Base-by-base conservation (phyloP, 1,140 invertebrate genomes). In the Nebria ingens region DNA sequence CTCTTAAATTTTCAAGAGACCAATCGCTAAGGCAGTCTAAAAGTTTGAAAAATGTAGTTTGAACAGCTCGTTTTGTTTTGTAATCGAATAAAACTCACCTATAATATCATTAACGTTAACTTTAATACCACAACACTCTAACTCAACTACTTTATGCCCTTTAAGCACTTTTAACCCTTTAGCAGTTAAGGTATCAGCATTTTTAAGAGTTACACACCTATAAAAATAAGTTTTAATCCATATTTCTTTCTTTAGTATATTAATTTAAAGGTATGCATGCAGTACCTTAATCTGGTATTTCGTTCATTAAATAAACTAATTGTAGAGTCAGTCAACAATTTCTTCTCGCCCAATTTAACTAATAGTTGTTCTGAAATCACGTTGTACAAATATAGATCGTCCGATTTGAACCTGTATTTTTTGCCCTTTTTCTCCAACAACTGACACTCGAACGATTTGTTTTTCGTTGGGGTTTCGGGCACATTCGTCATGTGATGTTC, bases 311-410 rank as follows among this genome's bases (percentile, higher is more conserved):
- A 89, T 21, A 89, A 65, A 50, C 77, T 76, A 51, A 88, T 71
- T 1, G 79, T 80, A 20, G 79, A 69, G 68, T 87, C 84, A 21
- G 75, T 81, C 1, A 88, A 69, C 40, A 77, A 76, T 60, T 79
- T 77, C 62, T 81, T 83, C 58, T 83, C 75, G 59, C 79, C 79
- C 20, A 89, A 69, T 54, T 76, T 79, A 50, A 73, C 71, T 17
- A 89, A 68, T 19, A 89, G 67, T 58, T 78, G 76, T 61, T 88
- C 84, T 1, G 85, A 85, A 38, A 89, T 70, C 64, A 81, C 78
- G 25, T 78, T 73, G 59, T 83, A 85, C 53, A 87, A 76, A 72
- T 79, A 86, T 11, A 80, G 73, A 61, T 85, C 81, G 2, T 72
- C 70, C 65, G 84, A 78, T 64, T 76, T 79, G 65, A 86, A 85